phyloP scores from a whole-genome alignment of 64 coral and sea anemone genomes.

The Dendrophyllia cribrosa region DNA sequence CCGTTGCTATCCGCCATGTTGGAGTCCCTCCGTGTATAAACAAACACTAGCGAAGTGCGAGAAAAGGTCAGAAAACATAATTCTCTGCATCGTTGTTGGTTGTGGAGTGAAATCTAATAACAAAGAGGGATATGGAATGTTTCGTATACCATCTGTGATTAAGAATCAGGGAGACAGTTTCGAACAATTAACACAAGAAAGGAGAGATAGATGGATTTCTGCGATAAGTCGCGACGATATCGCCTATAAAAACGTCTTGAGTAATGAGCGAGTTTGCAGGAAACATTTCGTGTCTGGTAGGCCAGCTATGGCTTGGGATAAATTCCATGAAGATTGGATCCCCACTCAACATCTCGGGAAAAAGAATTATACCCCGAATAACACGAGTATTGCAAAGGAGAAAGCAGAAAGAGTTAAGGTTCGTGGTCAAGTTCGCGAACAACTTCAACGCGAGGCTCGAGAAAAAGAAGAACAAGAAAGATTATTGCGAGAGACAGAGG shows the following conservation, averaged over 20 bases:
- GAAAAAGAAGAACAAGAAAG: neutral
- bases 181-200: constrained; percentile 1
- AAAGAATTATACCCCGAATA: neutral
- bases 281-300: constrained; percentile 37
- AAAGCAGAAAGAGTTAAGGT: neutral
- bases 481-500: too few species aligned
- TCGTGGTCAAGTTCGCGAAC: constrained; percentile 19
- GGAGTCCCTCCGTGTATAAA: constrained; percentile 46
- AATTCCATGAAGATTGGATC: constrained; percentile 1
- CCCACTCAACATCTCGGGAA: constrained; percentile 21
- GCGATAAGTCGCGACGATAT: neutral
- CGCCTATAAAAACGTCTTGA: neutral
- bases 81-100: constrained; percentile 34
- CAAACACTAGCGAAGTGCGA: constrained; percentile 25
- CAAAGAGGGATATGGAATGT: constrained; percentile 24
- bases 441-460: neutral
- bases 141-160: constrained; percentile 30
- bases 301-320: constrained; percentile 23
- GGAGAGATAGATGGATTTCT: neutral
- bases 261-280: constrained; percentile 18
- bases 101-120: constrained; percentile 41
- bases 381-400: neutral
- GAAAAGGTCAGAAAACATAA: constrained; percentile 29
- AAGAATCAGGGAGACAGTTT: constrained; percentile 25
- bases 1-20: constrained; percentile 44